Conservation (phyloP, 1,140 invertebrate species). For the Drosophila suzukii region DNA sequence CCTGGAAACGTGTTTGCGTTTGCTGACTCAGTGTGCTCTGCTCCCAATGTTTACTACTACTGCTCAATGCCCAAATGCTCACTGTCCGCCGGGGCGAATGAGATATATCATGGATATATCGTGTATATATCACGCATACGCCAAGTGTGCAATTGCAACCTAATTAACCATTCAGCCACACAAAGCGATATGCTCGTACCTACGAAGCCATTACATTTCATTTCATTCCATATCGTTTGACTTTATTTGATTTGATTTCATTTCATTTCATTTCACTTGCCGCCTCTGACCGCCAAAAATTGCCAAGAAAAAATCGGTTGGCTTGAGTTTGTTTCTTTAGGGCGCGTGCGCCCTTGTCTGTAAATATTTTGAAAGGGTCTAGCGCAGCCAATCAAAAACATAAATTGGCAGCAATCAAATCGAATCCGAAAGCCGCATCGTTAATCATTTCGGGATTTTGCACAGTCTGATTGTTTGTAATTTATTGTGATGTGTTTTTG, state of each 20-base stretch:
- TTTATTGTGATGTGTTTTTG: conserved; percentile 57
- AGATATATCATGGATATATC: conserved; percentile 26
- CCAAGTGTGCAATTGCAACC: conserved; percentile 53
- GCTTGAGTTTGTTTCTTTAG: conserved; percentile 1
- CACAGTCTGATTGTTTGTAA: conserved; percentile 52
- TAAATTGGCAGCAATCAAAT: conserved; percentile 17
- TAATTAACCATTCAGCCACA: conserved; percentile 56
- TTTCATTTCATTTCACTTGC: conserved; percentile 43
- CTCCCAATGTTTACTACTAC: conserved; percentile 21
- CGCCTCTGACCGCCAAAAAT: conserved; percentile 27
- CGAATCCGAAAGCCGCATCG: conserved; percentile 54
- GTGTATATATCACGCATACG: conserved; percentile 68
- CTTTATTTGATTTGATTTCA: too few species aligned
- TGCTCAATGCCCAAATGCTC: conserved; percentile 20
- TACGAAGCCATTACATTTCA: conserved; percentile 1
- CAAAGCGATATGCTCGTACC: neutral
- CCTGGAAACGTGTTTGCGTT: conserved; percentile 66
- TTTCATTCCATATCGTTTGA: conserved; percentile 1
- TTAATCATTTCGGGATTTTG: conserved; percentile 61
- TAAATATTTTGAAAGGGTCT: conserved; percentile 76
- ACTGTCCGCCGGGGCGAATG: conserved; percentile 23
- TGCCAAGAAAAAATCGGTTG: conserved; percentile 12
- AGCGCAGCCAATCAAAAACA: conserved; percentile 13
- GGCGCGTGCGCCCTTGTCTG: conserved; percentile 50
- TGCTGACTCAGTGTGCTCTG: conserved; percentile 51